Conservation (phyloP, 2,113 vertebrate genomes). For the Podocnemis expansa region DNA sequence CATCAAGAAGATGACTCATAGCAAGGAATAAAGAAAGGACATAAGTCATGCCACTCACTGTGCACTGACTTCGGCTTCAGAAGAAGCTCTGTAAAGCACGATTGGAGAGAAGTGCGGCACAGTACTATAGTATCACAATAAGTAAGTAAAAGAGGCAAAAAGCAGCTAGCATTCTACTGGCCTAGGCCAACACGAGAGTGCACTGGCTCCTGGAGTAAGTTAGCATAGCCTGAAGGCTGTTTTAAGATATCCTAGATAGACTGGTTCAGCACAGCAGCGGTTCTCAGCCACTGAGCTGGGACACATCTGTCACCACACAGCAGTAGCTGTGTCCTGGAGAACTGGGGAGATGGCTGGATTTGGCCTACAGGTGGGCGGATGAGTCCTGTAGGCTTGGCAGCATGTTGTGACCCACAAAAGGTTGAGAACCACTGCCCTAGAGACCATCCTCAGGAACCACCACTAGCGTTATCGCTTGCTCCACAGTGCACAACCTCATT, state of each 20-base stretch:
- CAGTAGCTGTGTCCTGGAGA: too few species aligned
- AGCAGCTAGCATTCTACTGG: not conserved
- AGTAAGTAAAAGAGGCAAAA: not conserved
- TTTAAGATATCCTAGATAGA: not conserved
- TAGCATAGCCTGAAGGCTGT: fast-evolving
- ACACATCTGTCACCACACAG: too few species aligned
- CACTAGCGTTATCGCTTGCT: not conserved
- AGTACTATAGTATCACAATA: not conserved
- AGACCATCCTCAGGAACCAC: not conserved
- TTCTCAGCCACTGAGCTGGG: too few species aligned
- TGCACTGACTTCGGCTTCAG: not conserved
- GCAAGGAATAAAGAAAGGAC: not conserved
- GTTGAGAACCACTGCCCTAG: not conserved
- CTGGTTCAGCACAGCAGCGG: not conserved
- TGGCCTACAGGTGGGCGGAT: too few species aligned
- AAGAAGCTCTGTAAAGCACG: not conserved
- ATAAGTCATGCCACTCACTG: fast-evolving
- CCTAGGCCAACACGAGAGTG: not conserved
- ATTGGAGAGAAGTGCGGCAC: not conserved
- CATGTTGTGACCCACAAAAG: too few species aligned
- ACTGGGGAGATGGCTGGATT: too few species aligned
- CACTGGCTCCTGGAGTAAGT: fast-evolving
- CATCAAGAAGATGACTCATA: not conserved
- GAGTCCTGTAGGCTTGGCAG: too few species aligned
- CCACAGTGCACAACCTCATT: not conserved